Base-by-base conservation (phyloP, 2,113 vertebrate genomes). In the Pithys albifrons region DNA sequence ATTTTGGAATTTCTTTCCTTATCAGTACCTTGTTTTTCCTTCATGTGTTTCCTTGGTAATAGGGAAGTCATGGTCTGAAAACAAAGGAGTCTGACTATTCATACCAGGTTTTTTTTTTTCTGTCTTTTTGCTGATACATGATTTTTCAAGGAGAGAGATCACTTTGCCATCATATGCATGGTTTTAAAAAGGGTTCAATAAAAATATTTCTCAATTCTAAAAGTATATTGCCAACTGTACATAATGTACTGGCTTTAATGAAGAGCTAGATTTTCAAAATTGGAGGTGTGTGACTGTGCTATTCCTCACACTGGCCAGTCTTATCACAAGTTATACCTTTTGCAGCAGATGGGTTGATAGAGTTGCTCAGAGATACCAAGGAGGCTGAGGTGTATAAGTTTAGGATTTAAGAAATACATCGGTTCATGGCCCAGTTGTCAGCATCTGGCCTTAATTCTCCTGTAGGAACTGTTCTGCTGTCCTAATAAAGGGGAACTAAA, bases 371-470 rank as follows among this genome's bases (percentile, higher is more conserved):
- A 85, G 58, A 66, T 19, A 46, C 19, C 5, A 5, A 9, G 49
- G 49, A 59, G 11, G 25, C 35, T 7, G 6, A 51, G 31, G 18
- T 70, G 18, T 65, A 2, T 79, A 14, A 88, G 49, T 61, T 79
- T 23, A 88, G 54, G 29, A 46, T 73, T 88, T 76, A 51, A 74
- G 58, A 46, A 85, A 41, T 67, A 14, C 7, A 25, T 82, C 83
- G 62, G 4, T 83, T 39, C 14, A 8, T 10, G 22, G 46, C 25
- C 55, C 29, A 33, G 35, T 51, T 83, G 55, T 67, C 81, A 93
- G 35, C 75, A 88, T 77, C 88, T 80, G 75, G 46, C 78, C 91
- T 88, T 72, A 86, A 92, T 94, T 93, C 20, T 94, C 45, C 19
- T 75, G 11, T 54, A 82, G 89, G 49, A 89, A 57, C 52, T 86